Percentiles rank a stretch among this genome's conserved stretches.
Conservation (phyloP, 2,888 invertebrate species). For the Tanaodytes sp. region DNA sequence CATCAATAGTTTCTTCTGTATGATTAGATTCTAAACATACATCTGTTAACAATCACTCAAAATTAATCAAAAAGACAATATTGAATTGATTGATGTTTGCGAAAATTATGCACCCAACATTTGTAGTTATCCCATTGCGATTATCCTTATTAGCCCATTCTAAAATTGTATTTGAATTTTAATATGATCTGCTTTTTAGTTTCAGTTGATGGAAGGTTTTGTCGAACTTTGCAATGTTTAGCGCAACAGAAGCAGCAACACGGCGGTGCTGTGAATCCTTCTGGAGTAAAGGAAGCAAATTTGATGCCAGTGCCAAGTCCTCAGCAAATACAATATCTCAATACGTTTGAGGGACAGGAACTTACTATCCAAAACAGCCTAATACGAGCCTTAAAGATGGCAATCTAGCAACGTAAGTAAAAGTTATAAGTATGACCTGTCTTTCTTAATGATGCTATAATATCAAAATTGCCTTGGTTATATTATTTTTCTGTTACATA, state of each 20-base stretch:
- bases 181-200: constrained; percentile 46
- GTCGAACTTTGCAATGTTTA: constrained; percentile 78
- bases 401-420: constrained; percentile 81
- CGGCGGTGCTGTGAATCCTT: constrained; percentile 66
- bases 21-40: no score
- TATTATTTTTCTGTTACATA: no score
- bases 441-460: no score
- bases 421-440: no score
- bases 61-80: no score
- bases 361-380: constrained; percentile 95
- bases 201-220: constrained; percentile 78
- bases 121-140: no score
- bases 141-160: no score
- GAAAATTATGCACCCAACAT: no score
- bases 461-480: no score
- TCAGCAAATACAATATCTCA: constrained; percentile 95
- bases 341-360: constrained; percentile 96
- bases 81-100: no score
- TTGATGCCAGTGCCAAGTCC: constrained; percentile 97
- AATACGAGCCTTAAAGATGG: constrained; percentile 90
- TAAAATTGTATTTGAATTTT: constrained; percentile 7
- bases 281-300: constrained; percentile 85
- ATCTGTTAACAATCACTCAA: no score
- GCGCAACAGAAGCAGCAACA: constrained; percentile 77
- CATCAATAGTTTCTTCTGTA: no score